Evolutionary conservation across 1,140 invertebrate species (phyloP).

Genomic region (Atta cephalotes): DNA sequence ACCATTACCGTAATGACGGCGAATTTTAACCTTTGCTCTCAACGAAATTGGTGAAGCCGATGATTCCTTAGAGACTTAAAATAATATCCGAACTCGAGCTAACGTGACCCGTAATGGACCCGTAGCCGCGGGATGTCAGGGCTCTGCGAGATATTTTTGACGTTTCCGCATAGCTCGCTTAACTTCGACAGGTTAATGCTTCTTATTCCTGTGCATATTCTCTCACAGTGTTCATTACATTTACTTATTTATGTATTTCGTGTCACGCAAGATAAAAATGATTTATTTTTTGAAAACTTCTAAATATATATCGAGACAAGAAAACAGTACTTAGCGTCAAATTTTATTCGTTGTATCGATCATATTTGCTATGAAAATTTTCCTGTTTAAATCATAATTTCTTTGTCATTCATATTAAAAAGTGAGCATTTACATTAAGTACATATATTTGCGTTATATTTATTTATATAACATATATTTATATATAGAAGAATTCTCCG

Average conservation of each 20-base stretch:
- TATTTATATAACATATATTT: neutral
- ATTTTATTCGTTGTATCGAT: neutral
- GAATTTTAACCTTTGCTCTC: constrained; percentile 47
- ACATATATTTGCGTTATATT: neutral
- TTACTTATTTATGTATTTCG: neutral
- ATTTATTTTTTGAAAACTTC: neutral
- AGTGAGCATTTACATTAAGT: neutral
- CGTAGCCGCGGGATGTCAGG: constrained; percentile 41
- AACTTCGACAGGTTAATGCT: constrained; percentile 28
- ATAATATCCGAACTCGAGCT: constrained; percentile 21
- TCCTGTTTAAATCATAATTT: neutral
- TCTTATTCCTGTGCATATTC: constrained; percentile 11
- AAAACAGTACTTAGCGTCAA: neutral
- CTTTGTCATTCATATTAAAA: neutral
- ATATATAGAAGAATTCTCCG: neutral
- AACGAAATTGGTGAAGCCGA: neutral
- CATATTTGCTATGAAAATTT: neutral
- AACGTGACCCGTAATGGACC: constrained; percentile 43
- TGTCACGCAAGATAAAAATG: neutral
- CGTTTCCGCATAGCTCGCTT: constrained; percentile 27
- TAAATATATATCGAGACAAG: neutral
- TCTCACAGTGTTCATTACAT: neutral
- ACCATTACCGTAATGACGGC: constrained; percentile 30
- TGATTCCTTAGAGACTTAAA: constrained; percentile 21
- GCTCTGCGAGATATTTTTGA: neutral